Evolutionary conservation across 2,797 vertebrate species (phyloP).

Genomic region (Phataginus tetradactyla): DNA sequence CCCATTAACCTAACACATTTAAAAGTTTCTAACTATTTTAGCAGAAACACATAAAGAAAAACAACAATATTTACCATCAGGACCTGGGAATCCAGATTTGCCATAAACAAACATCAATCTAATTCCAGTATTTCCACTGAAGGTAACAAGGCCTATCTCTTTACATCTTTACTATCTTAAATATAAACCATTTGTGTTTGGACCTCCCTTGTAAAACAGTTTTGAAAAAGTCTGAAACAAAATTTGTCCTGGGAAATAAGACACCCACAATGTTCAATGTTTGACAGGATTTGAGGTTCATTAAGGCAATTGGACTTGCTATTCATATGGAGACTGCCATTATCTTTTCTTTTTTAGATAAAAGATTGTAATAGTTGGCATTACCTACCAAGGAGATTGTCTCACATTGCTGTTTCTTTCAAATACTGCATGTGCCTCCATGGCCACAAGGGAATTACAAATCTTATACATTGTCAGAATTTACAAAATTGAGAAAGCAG

Average conservation of each 20-base stretch:
- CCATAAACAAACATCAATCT: background rate
- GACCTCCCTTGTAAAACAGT: background rate
- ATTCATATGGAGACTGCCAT: background rate
- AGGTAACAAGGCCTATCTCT: background rate
- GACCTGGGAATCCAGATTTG: background rate
- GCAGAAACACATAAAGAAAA: background rate
- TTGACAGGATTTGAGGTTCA: constrained; percentile 63
- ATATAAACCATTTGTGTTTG: background rate
- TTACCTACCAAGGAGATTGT: background rate
- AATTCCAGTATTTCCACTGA: background rate
- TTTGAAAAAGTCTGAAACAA: constrained; percentile 40
- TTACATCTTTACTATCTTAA: background rate
- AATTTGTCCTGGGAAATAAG: constrained; percentile 32
- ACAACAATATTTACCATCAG: background rate
- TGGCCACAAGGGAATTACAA: constrained; percentile 27
- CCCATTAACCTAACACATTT: background rate
- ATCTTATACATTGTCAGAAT: constrained; percentile 67
- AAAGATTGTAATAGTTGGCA: constrained; percentile 48
- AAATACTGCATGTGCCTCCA: background rate
- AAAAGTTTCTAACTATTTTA: background rate
- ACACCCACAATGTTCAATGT: background rate
- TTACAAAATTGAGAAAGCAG: constrained; percentile 63
- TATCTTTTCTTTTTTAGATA: background rate
- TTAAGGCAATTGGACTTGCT: constrained; percentile 34
- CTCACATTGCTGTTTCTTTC: constrained; percentile 11